A percentile compares a stretch with the other conserved stretches of the same genome.
These are phyloP conservation scores for Willisornis vidua DNA, from an alignment of 2,113 vertebrate genomes.

Conservation along the genomic window DNA sequence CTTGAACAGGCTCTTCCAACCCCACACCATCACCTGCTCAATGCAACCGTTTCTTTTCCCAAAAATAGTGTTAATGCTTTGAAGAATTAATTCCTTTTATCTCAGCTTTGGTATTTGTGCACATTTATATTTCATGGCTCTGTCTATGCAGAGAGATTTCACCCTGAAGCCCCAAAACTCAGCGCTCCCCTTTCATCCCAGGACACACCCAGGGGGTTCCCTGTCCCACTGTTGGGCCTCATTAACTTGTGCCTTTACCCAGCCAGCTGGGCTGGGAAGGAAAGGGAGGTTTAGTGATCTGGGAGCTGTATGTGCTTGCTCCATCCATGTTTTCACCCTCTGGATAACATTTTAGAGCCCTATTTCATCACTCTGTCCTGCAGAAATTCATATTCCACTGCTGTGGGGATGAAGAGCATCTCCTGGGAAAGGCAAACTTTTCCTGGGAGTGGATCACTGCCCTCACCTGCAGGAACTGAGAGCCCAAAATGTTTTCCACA, in stretches of 20 bases:
- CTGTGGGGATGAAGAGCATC: background rate
- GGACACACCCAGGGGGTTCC: background rate
- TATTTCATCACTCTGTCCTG: background rate
- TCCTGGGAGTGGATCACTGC: background rate
- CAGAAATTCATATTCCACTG: background rate
- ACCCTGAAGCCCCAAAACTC: background rate
- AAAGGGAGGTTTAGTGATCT: background rate
- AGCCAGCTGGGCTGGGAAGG: background rate
- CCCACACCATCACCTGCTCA: accelerated
- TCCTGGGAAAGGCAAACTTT: background rate
- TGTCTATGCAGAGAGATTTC: background rate
- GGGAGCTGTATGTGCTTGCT: background rate
- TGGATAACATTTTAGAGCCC: background rate
- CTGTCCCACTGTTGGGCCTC: background rate
- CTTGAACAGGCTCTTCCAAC: background rate
- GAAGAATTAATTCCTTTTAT: background rate
- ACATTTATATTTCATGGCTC: background rate
- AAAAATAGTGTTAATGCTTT: background rate
- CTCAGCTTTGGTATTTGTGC: background rate
- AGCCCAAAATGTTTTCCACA: background rate
- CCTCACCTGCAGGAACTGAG: background rate
- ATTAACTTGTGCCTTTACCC: background rate
- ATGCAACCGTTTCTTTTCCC: background rate
- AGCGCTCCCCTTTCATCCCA: background rate
- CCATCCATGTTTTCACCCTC: accelerated